A percentile compares a stretch with the other conserved stretches of the same genome.
Conservation (phyloP, 2,888 invertebrate genomes). For the Pterostichus niger region DNA sequence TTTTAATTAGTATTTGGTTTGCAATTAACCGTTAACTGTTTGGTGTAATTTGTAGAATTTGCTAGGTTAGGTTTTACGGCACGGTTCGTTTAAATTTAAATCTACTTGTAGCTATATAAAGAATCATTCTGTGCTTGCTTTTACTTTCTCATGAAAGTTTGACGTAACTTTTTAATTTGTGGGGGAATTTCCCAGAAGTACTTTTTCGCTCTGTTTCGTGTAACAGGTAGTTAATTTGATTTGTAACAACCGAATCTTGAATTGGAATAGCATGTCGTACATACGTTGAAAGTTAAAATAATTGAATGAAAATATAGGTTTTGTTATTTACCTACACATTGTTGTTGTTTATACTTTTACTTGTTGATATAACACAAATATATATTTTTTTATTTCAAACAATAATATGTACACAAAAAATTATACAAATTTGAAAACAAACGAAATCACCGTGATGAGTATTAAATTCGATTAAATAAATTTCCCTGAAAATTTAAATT, state of each 20-base stretch:
- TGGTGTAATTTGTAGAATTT: constrained; percentile 4
- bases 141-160: not conserved
- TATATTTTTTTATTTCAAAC: too few relatives aligned
- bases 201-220: not conserved
- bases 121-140: not conserved
- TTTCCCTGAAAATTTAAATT: too few relatives aligned
- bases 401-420: too few relatives aligned
- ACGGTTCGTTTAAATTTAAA: too few relatives aligned
- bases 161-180: constrained; percentile 1
- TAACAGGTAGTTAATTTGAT: constrained; percentile 1
- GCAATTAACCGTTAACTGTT: constrained; percentile 51
- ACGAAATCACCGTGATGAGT: too few relatives aligned
- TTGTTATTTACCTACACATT: not conserved
- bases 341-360: not conserved
- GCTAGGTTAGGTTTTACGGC: not conserved
- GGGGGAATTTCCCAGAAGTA: not conserved
- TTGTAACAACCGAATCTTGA: not conserved
- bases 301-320: not conserved
- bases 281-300: not conserved
- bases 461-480: too few relatives aligned
- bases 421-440: too few relatives aligned
- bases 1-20: constrained; percentile 60
- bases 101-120: not conserved
- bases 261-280: not conserved
- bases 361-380: not conserved